Evolutionary conservation across 2,113 vertebrate species (phyloP).

Genomic region (Glareola pratincola): DNA sequence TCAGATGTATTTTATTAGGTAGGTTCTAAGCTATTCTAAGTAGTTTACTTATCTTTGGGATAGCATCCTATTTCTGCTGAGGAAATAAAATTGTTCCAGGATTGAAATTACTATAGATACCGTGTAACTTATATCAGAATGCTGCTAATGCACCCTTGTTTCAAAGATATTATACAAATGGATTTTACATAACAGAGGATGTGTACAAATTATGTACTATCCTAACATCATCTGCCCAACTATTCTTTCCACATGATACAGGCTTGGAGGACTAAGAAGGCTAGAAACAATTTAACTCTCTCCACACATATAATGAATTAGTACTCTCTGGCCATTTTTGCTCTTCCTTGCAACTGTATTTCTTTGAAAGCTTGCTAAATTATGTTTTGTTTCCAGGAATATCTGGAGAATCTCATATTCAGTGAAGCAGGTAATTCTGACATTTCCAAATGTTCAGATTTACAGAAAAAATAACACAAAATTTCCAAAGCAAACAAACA

Average conservation of each 20-base stretch:
- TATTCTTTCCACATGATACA: not conserved
- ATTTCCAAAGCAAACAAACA: not conserved
- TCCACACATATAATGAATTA: not conserved
- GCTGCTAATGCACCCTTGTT: not conserved
- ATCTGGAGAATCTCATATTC: not conserved
- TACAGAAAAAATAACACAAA: not conserved
- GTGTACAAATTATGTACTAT: not conserved
- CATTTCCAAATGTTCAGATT: not conserved
- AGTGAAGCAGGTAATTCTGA: not conserved
- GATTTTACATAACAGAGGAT: not conserved
- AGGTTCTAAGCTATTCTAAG: not conserved
- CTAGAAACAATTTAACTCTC: not conserved
- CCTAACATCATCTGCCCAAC: not conserved
- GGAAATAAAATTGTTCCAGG: not conserved
- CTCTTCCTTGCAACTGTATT: not conserved
- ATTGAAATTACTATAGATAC: conserved; percentile 27
- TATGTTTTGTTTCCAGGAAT: not conserved
- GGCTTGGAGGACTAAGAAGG: not conserved
- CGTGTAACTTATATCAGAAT: not conserved
- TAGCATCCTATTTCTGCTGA: conserved; percentile 23
- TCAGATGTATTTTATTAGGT: not conserved
- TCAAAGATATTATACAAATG: conserved; percentile 29
- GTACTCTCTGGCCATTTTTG: not conserved
- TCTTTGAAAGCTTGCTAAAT: not conserved
- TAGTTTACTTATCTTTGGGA: conserved; percentile 20